Conservation (phyloP, 2,888 invertebrate species). For the Maniola hyperantus region DNA sequence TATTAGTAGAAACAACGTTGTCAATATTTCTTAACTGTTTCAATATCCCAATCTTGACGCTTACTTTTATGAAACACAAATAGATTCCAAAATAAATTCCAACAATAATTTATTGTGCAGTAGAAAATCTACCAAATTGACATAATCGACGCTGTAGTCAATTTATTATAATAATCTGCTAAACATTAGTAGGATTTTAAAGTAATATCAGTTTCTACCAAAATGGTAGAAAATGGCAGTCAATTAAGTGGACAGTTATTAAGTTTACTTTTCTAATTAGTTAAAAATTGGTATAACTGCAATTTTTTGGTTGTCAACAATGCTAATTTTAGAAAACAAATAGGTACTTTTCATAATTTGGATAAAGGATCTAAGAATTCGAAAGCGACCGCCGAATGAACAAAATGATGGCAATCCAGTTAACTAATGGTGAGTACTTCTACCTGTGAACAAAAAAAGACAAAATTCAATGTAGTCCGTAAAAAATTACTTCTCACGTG, state of each 20-base stretch:
- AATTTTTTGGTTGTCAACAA: neutral
- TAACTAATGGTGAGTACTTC: constrained; percentile 43
- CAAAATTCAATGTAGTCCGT: no score
- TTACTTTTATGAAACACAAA: constrained; percentile 4
- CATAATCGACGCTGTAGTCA: constrained; percentile 12
- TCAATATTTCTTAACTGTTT: constrained; percentile 7
- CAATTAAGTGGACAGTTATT: constrained; percentile 19
- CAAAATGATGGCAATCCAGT: constrained; percentile 53
- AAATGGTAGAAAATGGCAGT: constrained; percentile 31
- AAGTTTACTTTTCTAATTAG: neutral
- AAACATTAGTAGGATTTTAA: constrained; percentile 10
- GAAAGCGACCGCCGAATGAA: constrained; percentile 57
- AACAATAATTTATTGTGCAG: constrained; percentile 29
- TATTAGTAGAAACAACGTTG: constrained; percentile 15
- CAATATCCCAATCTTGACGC: constrained; percentile 15
- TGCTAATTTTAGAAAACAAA: neutral
- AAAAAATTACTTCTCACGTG: no score
- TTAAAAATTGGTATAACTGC: constrained; percentile 2
- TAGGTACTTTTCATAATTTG: constrained; percentile 27
- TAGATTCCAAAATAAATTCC: constrained; percentile 14
- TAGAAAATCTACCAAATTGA: constrained; percentile 37
- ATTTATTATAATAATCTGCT: constrained; percentile 6
- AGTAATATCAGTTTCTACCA: constrained; percentile 26
- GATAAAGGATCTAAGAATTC: constrained; percentile 40
- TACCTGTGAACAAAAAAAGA: constrained; percentile 53